phyloP scores from a whole-genome alignment of 2,113 vertebrate species.

The Sphaerodactylus townsendi region DNA sequence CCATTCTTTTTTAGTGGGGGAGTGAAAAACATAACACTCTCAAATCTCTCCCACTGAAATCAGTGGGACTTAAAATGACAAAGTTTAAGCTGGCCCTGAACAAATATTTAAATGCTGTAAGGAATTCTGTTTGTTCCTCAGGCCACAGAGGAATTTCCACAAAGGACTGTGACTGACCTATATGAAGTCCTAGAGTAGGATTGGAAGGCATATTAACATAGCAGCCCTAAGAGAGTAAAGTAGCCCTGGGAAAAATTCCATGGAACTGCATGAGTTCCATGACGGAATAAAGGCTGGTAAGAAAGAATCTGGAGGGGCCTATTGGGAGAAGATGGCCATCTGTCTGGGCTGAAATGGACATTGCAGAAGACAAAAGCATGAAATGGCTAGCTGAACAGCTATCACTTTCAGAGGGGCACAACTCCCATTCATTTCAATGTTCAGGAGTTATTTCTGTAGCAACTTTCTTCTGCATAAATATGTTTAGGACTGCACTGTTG shows the following conservation, averaged over 20 bases:
- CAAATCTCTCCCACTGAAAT: neutral
- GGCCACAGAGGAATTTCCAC: constrained; percentile 27
- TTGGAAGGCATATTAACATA: too few relatives aligned
- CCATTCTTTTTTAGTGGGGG: neutral
- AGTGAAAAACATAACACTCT: neutral
- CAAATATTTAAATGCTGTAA: neutral
- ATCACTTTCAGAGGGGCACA: neutral
- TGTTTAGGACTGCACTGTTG: neutral
- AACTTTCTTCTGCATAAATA: neutral
- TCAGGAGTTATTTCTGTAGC: neutral
- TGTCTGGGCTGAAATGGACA: neutral
- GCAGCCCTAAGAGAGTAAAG: too few relatives aligned
- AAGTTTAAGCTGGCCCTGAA: neutral
- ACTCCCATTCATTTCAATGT: neutral
- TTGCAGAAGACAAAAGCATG: neutral
- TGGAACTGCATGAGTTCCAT: too few relatives aligned
- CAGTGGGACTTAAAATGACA: neutral
- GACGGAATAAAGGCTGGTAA: too few relatives aligned
- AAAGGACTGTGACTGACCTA: too few relatives aligned
- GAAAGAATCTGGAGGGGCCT: neutral
- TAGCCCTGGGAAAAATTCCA: too few relatives aligned
- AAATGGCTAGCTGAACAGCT: neutral
- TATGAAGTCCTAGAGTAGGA: too few relatives aligned
- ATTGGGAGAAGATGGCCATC: neutral
- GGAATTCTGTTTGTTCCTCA: constrained; percentile 33